Evolutionary conservation across 1,140 invertebrate species (phyloP).

Genomic region (Cephus cinctus): DNA sequence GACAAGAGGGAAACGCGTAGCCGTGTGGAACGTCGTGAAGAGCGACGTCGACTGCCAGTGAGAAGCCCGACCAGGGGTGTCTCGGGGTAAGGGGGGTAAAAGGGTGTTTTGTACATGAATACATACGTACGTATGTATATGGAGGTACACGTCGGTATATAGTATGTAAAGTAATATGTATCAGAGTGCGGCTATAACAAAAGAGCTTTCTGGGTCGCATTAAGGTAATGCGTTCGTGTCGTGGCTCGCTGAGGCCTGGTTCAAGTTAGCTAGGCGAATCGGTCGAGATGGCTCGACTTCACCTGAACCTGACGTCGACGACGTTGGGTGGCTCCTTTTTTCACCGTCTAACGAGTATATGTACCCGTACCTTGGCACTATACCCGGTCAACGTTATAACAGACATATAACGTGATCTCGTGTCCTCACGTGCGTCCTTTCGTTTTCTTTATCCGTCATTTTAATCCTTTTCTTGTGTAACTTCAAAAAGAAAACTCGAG

Average conservation of each 20-base stretch:
- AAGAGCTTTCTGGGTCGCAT: slow-evolving; percentile 52
- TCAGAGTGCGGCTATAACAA: slow-evolving; percentile 34
- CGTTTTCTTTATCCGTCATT: not conserved
- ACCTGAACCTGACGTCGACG: not conserved
- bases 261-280: not conserved
- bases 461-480: not conserved
- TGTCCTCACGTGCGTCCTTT: not conserved
- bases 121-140: slow-evolving; percentile 4
- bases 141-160: slow-evolving; percentile 1
- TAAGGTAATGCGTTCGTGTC: slow-evolving; percentile 49
- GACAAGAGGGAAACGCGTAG: not conserved
- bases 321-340: slow-evolving; percentile 3
- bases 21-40: not conserved
- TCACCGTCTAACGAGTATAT: not conserved
- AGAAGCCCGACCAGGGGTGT: slow-evolving; percentile 1
- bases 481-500: not conserved
- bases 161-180: slow-evolving; percentile 12
- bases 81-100: too few species aligned
- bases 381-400: not conserved
- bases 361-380: too few species aligned
- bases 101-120: slow-evolving; percentile 23
- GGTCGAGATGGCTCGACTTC: not conserved
- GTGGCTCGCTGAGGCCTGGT: slow-evolving; percentile 24
- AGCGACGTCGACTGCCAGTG: not conserved
- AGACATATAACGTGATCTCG: not conserved